These are phyloP conservation scores for Scartelaos histophorus DNA, from an alignment of 2,113 vertebrate genomes.

Conservation along the genomic window DNA sequence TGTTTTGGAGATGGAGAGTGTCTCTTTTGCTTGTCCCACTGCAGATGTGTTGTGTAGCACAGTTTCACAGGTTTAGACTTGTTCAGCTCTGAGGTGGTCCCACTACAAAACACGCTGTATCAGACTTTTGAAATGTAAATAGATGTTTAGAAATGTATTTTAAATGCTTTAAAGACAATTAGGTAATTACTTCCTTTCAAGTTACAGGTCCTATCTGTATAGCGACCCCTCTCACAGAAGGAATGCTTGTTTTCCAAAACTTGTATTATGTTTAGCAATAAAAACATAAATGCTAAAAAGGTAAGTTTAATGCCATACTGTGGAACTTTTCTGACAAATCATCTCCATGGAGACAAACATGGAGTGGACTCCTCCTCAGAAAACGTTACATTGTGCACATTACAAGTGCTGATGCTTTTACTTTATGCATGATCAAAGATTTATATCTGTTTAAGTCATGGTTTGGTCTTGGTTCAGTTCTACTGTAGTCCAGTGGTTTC, in stretches of 20 bases:
- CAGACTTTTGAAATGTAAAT: not conserved
- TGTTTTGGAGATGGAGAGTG: slow-evolving; percentile 2
- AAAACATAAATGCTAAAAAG: not conserved
- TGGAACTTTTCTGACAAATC: not conserved
- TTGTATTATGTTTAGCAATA: not conserved
- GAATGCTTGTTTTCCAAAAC: not conserved
- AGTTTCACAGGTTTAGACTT: slow-evolving; percentile 13
- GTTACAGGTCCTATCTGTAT: too few relatives aligned
- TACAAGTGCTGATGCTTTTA: not conserved
- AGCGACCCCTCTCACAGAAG: too few relatives aligned
- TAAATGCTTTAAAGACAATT: not conserved
- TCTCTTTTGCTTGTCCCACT: not conserved
- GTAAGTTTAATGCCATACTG: not conserved
- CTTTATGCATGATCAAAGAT: too few relatives aligned
- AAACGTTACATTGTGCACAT: not conserved
- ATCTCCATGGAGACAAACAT: too few relatives aligned
- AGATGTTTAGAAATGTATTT: not conserved
- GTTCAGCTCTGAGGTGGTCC: slow-evolving; percentile 19
- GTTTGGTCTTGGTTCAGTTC: not conserved
- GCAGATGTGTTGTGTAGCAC: slow-evolving; percentile 3
- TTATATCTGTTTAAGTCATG: not conserved
- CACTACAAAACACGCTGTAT: not conserved
- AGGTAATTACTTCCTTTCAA: not conserved
- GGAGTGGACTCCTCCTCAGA: not conserved
- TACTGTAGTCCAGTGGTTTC: not conserved